Conservation (phyloP, 2,797 vertebrate species). For the Premnoplex brunnescens region DNA sequence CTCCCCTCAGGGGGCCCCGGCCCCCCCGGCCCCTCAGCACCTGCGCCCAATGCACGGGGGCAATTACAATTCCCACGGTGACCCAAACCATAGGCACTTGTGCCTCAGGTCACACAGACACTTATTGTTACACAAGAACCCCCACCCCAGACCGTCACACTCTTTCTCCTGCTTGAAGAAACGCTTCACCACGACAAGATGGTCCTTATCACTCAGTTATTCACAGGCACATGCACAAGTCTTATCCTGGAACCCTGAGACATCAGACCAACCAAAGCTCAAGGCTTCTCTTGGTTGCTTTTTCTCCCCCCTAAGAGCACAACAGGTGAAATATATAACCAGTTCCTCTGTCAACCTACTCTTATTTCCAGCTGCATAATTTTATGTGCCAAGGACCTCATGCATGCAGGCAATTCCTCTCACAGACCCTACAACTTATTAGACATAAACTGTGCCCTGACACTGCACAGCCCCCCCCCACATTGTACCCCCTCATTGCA, state of each 20-base stretch:
- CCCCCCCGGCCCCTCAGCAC: rapidly evolving
- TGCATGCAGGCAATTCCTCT: background rate
- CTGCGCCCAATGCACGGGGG: rapidly evolving
- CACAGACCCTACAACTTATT: background rate
- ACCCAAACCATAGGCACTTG: background rate
- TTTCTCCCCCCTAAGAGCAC: background rate
- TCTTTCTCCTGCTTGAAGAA: background rate
- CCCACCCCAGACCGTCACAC: rapidly evolving
- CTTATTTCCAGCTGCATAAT: background rate
- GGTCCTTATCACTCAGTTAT: background rate
- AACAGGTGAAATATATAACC: background rate
- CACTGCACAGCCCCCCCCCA: background rate
- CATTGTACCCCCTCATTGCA: no score
- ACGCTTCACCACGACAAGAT: background rate
- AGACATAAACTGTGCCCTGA: background rate
- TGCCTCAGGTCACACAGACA: background rate
- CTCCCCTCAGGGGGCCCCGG: background rate
- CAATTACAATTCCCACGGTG: background rate
- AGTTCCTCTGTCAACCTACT: background rate
- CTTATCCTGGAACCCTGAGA: background rate
- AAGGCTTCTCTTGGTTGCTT: background rate
- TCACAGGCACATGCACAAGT: rapidly evolving
- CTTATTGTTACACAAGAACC: background rate
- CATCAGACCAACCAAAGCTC: background rate
- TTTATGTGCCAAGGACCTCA: background rate